Percentiles rank a stretch among this genome's conserved stretches.
Evolutionary conservation across 2,113 vertebrate genomes (phyloP).

Genomic region (Amia ocellicauda): DNA sequence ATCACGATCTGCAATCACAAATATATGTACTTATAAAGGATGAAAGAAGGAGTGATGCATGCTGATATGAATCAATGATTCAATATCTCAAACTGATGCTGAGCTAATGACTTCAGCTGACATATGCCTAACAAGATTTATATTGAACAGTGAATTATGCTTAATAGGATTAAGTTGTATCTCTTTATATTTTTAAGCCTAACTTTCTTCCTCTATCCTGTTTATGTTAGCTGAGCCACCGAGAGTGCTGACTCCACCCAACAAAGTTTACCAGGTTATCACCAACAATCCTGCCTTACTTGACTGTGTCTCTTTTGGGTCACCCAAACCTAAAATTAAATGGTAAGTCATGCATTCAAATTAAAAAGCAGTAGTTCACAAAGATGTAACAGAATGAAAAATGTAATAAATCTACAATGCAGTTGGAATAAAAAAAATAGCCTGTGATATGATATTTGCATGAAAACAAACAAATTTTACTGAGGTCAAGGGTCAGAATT

Average conservation of each 20-base stretch:
- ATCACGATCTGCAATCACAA: too few species aligned
- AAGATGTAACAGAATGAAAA: too few species aligned
- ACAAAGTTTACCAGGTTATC: conserved; percentile 88
- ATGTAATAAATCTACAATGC: too few species aligned
- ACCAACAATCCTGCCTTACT: conserved; percentile 73
- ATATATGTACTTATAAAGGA: too few species aligned
- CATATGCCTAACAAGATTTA: neutral
- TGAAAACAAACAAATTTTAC: too few species aligned
- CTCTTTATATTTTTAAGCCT: conserved; percentile 4
- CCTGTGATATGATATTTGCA: too few species aligned
- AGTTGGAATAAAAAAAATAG: too few species aligned
- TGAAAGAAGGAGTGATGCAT: too few species aligned
- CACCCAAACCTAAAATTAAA: conserved; percentile 83
- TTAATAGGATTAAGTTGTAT: neutral
- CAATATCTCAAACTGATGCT: too few species aligned
- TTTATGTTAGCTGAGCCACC: conserved; percentile 82
- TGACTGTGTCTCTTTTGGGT: conserved; percentile 87
- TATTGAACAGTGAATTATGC: neutral
- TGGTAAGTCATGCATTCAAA: conserved; percentile 70
- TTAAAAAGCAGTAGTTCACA: neutral
- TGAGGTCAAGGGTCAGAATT: too few species aligned
- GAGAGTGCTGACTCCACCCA: conserved; percentile 78
- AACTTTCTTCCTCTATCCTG: conserved; percentile 21
- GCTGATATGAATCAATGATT: too few species aligned
- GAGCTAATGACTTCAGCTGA: too few species aligned